A percentile compares a stretch with the other conserved stretches of the same genome.
Evolutionary conservation across 23 tunicate species (phyloP).

Genomic region (Ascidia mentula): DNA sequence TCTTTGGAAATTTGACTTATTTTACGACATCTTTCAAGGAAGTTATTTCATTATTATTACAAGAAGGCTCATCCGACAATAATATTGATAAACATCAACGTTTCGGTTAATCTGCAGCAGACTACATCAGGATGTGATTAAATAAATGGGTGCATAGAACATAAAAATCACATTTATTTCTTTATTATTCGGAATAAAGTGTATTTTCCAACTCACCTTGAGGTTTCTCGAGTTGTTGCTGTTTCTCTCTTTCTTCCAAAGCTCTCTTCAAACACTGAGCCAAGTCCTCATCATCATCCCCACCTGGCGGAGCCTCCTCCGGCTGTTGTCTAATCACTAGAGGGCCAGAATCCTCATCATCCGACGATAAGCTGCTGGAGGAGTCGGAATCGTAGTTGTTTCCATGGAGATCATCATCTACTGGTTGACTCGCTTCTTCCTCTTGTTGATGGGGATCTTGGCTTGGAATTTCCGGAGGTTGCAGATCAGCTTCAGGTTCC

Average conservation of each 20-base stretch:
- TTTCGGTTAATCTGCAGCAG: too few species aligned
- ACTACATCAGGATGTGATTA: too few species aligned
- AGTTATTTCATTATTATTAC: too few species aligned
- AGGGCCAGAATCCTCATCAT: slow-evolving; percentile 21
- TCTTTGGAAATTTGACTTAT: too few species aligned
- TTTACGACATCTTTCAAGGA: too few species aligned
- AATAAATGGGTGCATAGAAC: too few species aligned
- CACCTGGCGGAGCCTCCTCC: background rate
- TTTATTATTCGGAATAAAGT: too few species aligned
- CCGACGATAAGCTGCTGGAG: background rate
- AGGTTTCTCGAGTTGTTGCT: slow-evolving; percentile 9
- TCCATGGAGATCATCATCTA: background rate
- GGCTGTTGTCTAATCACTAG: slow-evolving; percentile 27
- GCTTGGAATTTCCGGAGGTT: background rate
- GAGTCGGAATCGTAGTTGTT: background rate
- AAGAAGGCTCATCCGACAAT: too few species aligned
- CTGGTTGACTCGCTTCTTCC: background rate
- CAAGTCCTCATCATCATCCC: slow-evolving; percentile 7
- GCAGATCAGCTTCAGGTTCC: background rate
- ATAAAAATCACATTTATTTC: too few species aligned
- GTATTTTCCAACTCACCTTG: too few species aligned
- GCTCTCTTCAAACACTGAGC: slow-evolving; percentile 64
- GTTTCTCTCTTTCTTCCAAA: slow-evolving; percentile 68
- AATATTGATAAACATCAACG: too few species aligned
- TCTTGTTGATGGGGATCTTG: background rate